Conservation (phyloP, 2,113 vertebrate genomes). For the Odobenus rosmarus region DNA sequence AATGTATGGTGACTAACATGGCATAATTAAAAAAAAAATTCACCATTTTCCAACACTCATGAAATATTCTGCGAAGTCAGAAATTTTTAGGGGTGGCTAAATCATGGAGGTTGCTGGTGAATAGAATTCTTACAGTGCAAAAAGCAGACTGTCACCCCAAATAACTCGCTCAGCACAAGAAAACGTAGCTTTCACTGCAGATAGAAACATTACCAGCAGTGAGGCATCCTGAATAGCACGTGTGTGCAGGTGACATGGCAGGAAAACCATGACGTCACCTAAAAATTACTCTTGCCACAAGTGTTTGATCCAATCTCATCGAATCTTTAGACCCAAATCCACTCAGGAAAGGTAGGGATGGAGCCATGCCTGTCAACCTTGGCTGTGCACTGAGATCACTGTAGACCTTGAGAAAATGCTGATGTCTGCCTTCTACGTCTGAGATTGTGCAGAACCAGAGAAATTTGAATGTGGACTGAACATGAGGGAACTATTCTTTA, state of each 20-base stretch:
- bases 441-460: neutral
- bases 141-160: neutral
- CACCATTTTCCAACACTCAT: neutral
- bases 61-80: neutral
- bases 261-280: neutral
- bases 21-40: neutral
- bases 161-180: neutral
- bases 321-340: neutral
- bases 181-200: neutral
- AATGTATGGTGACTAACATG: no score
- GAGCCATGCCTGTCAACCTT: neutral
- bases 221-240: accelerated
- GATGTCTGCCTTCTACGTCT: neutral
- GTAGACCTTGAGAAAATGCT: neutral
- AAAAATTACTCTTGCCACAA: neutral
- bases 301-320: neutral
- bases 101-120: neutral
- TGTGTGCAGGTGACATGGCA: neutral
- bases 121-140: neutral
- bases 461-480: neutral
- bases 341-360: no score
- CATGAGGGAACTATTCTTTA: neutral
- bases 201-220: neutral
- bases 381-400: accelerated
- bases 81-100: neutral